Base-by-base conservation (phyloP, 1,140 invertebrate genomes). In the Laupala kohalensis region DNA sequence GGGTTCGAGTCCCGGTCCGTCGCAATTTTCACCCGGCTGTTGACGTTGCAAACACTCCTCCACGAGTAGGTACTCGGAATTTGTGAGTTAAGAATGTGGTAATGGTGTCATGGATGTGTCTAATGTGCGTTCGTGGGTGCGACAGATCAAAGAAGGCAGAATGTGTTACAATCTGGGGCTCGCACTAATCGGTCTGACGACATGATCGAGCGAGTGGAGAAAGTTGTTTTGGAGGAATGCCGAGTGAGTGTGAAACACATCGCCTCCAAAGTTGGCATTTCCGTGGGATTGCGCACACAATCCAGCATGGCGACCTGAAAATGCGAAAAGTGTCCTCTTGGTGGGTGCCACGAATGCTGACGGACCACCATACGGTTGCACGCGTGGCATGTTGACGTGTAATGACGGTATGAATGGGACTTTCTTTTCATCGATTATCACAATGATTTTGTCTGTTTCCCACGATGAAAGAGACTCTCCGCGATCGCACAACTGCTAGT, bases 301-400 rank as follows among this genome's bases (percentile, higher is more conserved):
- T 64, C 64, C 64, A 9, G 64, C 19, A 64, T 23, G 64, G n/a
- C 19, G 64, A 64, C 64, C 64, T 64, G 64, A 64, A 64, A 64
- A 25, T 64, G n/a, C n/a, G n/a, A n/a, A n/a, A n/a, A n/a, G n/a
- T n/a, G n/a, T n/a, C n/a, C n/a, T 62, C 37, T 19, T 12, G 64
- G 64, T 64, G 64, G 64, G 64, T 64, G 64, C 64, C 64, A 25
- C 64, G 64, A 64, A 64, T 9, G 64, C 64, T 64, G 64, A 64
- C 24, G 24, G 64, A 64, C 64, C 6, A 64, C 19, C 64, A 64
- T n/a, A 64, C 6, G 64, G 64, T n/a, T 64, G 64, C 64, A 6
- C 64, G 64, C n/a, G 64, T 64, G 19, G 64, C 64, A 64, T 64
- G 64, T 64, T 64, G 64, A 64, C 64, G 24, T n/a, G 64, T 23